These are phyloP conservation scores for Drosophila pectinifera DNA, from an alignment of 1,140 invertebrate species.

Conservation along the genomic window DNA sequence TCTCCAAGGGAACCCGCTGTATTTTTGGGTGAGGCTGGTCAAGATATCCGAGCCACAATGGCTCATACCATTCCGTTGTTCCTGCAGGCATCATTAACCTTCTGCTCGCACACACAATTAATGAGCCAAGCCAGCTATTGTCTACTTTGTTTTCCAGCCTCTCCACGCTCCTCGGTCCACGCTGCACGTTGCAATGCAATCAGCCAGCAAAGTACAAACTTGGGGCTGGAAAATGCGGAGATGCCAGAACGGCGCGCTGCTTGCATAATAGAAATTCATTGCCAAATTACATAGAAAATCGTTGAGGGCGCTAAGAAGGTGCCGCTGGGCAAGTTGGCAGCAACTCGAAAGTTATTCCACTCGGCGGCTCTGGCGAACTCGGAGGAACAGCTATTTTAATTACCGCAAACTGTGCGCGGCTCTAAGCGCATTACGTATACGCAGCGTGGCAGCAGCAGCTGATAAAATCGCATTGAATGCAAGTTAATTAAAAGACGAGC, in stretches of 20 bases:
- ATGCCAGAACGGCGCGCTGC: slow-evolving; percentile 33
- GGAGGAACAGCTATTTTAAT: slow-evolving; percentile 65
- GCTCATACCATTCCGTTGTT: slow-evolving; percentile 12
- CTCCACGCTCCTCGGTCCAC: slow-evolving; percentile 21
- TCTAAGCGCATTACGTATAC: slow-evolving; percentile 79
- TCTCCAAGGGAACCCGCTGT: neutral
- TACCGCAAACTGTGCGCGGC: slow-evolving; percentile 67
- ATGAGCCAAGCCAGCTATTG: slow-evolving; percentile 58
- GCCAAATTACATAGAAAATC: slow-evolving; percentile 82
- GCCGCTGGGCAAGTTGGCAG: slow-evolving; percentile 54
- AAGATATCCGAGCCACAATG: slow-evolving; percentile 15
- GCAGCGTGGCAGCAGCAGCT: slow-evolving; percentile 62
- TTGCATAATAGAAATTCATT: slow-evolving; percentile 80
- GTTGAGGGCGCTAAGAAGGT: slow-evolving; percentile 52
- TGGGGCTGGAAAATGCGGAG: slow-evolving; percentile 14
- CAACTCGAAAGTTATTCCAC: slow-evolving; percentile 58
- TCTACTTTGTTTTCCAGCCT: slow-evolving; percentile 51
- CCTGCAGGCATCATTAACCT: slow-evolving; percentile 80
- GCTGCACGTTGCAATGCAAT: slow-evolving; percentile 38
- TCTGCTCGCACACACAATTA: slow-evolving; percentile 45
- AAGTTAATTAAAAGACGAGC: slow-evolving; percentile 74
- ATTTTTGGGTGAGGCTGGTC: slow-evolving; percentile 7
- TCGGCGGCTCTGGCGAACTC: slow-evolving; percentile 6
- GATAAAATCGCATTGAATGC: slow-evolving; percentile 77
- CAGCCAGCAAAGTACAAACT: slow-evolving; percentile 54